These are phyloP conservation scores for Poeciliopsis occidentalis DNA, from an alignment of 2,113 vertebrate species.

Conservation along the genomic window DNA sequence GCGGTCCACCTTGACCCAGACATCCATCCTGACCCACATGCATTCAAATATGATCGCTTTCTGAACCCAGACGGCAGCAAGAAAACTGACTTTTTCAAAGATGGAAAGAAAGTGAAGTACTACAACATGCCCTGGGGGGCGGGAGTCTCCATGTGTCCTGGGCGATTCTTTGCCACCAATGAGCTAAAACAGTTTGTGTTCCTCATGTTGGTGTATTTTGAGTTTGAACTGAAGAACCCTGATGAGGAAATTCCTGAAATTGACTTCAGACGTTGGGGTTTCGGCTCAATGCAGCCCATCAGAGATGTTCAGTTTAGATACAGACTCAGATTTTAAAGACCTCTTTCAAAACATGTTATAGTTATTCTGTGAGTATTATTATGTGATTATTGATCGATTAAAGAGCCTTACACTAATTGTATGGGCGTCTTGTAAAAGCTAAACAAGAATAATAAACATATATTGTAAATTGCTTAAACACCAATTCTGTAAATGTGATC, in stretches of 20 bases:
- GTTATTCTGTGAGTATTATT: background rate
- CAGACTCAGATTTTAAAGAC: constrained; percentile 69
- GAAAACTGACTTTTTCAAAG: constrained; percentile 88
- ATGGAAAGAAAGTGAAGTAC: constrained; percentile 86
- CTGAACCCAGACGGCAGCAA: constrained; percentile 81
- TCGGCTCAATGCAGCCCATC: constrained; percentile 86
- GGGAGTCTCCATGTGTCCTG: constrained; percentile 87
- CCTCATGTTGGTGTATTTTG: constrained; percentile 87
- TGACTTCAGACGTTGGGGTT: constrained; percentile 85
- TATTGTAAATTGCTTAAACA: background rate
- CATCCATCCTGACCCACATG: constrained; percentile 84
- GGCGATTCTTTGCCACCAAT: constrained; percentile 87
- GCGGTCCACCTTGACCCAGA: constrained; percentile 87
- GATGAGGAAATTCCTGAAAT: constrained; percentile 79
- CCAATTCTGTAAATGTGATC: background rate
- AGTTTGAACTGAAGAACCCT: constrained; percentile 84
- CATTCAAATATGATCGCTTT: constrained; percentile 88
- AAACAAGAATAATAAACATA: background rate
- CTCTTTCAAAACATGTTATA: background rate
- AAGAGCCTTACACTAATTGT: background rate
- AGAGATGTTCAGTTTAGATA: constrained; percentile 84
- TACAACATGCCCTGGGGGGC: constrained; percentile 93
- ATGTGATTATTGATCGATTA: background rate
- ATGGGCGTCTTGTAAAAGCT: background rate
- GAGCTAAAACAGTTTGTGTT: constrained; percentile 92